Evolutionary conservation across 35 echinoderm and acorn worm genomes (phyloP).

Genomic region (Apostichopus parvimensis): DNA sequence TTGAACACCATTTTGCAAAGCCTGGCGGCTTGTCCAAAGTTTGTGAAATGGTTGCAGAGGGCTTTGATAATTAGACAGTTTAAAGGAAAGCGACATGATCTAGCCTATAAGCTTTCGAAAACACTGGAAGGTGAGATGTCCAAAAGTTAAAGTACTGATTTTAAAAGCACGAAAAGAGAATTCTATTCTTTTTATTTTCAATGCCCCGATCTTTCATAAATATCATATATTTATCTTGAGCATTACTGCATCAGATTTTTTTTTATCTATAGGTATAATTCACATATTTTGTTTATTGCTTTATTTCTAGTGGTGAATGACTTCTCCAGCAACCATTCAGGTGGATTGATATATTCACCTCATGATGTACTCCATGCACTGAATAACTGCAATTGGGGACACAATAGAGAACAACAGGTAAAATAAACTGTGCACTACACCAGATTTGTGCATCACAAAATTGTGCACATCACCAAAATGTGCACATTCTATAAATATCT

Average conservation of each 20-base stretch:
- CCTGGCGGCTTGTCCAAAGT: slow-evolving; percentile 87
- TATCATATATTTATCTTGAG: too few relatives aligned
- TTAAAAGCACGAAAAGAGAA: neutral
- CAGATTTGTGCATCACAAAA: too few relatives aligned
- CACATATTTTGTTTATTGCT: too few relatives aligned
- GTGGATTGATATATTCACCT: slow-evolving; percentile 63
- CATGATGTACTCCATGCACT: slow-evolving; percentile 88
- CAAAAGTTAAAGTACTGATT: neutral
- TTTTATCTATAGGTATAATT: too few relatives aligned
- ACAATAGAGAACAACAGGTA: slow-evolving; percentile 83
- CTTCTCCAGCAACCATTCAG: slow-evolving; percentile 56
- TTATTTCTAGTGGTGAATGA: slow-evolving; percentile 69
- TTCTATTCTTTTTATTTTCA: too few relatives aligned
- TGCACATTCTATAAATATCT: too few relatives aligned
- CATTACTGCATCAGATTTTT: too few relatives aligned
- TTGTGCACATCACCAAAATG: too few relatives aligned
- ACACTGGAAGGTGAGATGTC: slow-evolving; percentile 75
- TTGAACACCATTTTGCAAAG: slow-evolving; percentile 98
- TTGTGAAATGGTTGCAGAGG: slow-evolving; percentile 79
- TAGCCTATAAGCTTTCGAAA: slow-evolving; percentile 82
- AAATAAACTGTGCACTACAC: too few relatives aligned
- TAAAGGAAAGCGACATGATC: slow-evolving; percentile 66
- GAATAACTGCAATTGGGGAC: slow-evolving; percentile 74
- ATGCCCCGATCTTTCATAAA: too few relatives aligned
- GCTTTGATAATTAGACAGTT: slow-evolving; percentile 74